A percentile compares a stretch with the other conserved stretches of the same genome.
These are phyloP conservation scores for Trissolcus brochymenae DNA, from an alignment of 2,888 invertebrate species.

Conservation along the genomic window DNA sequence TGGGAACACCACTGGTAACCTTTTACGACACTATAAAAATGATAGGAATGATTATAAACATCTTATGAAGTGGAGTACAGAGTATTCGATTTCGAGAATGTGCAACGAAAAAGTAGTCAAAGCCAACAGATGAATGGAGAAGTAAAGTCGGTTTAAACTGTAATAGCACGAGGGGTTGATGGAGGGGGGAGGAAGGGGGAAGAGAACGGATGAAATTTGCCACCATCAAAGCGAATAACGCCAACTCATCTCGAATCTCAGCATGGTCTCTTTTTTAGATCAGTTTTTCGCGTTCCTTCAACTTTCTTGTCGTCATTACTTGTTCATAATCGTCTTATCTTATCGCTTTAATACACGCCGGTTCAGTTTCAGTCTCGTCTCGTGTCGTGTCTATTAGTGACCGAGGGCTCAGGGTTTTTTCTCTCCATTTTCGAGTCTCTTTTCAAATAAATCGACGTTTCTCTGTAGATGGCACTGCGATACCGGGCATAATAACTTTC, in stretches of 20 bases:
- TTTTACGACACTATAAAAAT: constrained; percentile 43
- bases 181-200: constrained; percentile 10
- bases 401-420: background rate
- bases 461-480: constrained; percentile 22
- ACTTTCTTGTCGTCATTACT: constrained; percentile 42
- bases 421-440: too few species aligned
- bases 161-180: constrained; percentile 38
- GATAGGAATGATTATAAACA: constrained; percentile 54
- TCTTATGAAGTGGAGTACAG: constrained; percentile 24
- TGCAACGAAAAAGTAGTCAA: constrained; percentile 22
- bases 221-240: constrained; percentile 54
- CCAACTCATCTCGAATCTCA: constrained; percentile 51
- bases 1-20: constrained; percentile 13
- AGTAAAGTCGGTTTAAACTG: constrained; percentile 56
- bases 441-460: constrained; percentile 6
- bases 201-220: constrained; percentile 39
- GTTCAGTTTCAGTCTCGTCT: constrained; percentile 42
- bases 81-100: constrained; percentile 36
- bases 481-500: constrained; percentile 32
- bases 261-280: constrained; percentile 23
- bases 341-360: constrained; percentile 21
- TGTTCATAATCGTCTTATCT: constrained; percentile 52
- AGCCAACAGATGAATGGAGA: constrained; percentile 25
- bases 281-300: constrained; percentile 40
- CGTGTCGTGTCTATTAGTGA: constrained; percentile 42